Percentiles rank a stretch among this genome's conserved stretches.
These are phyloP conservation scores for human (Homo sapiens) DNA, from an alignment of 2,113 vertebrate genomes.

Conservation along the genomic window GRCh38 chr16:72779501-72780000, in stretches of 20 bases:
- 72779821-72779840: not conserved
- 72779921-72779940: not conserved
- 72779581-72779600: not conserved
- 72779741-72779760: not conserved
- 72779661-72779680: not conserved
- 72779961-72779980: not conserved
- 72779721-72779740: not conserved
- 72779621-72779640: not conserved
- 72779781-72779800: not conserved
- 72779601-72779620: not conserved
- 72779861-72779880: not conserved
- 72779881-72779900: not conserved
- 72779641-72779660: not conserved
- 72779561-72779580: not conserved
- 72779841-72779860: not conserved
- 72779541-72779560: not conserved
- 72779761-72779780: constrained; percentile 19
- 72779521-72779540: not conserved
- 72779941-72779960: not conserved
- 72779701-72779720: not conserved
- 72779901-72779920: not conserved
- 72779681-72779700: not conserved
- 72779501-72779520: not conserved
- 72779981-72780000: not conserved
- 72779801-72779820: not conserved